phyloP scores from a whole-genome alignment of 2,797 vertebrate species.

The Gorsachius magnificus region DNA sequence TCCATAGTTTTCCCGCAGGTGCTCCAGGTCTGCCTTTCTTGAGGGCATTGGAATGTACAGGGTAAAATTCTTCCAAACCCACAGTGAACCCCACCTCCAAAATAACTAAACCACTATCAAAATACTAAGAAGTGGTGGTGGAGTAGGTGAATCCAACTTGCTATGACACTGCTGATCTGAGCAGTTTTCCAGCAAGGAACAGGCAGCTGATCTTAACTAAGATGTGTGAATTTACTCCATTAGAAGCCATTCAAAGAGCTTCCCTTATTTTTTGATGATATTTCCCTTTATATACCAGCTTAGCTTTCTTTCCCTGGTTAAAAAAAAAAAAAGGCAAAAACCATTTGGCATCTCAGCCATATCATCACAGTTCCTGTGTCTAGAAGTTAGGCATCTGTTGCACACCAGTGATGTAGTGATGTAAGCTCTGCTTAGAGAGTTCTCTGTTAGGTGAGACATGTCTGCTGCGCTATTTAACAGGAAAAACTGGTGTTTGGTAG shows the following conservation, averaged over 20 bases:
- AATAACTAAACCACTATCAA: background rate
- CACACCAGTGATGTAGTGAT: background rate
- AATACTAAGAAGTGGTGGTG: background rate
- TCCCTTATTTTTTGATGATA: background rate
- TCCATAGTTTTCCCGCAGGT: background rate
- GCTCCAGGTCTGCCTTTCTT: background rate
- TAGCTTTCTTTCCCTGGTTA: background rate
- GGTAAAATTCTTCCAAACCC: background rate
- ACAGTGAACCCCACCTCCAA: background rate
- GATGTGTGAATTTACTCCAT: background rate
- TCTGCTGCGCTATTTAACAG: conserved; percentile 4
- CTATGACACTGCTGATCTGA: background rate
- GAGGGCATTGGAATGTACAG: background rate
- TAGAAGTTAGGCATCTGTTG: background rate
- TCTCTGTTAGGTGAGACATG: background rate
- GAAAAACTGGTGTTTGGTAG: conserved; percentile 30
- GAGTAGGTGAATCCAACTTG: background rate
- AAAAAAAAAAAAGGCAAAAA: background rate
- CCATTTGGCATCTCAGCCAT: background rate
- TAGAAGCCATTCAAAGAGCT: background rate
- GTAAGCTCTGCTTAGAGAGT: background rate
- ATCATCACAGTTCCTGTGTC: background rate
- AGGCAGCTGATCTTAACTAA: background rate
- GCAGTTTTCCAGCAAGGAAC: background rate
- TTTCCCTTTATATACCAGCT: background rate